Evolutionary conservation across 1,140 invertebrate species (phyloP), one percentile per base, ranked within the genome.

Genomic region (Papilio helenus): DNA sequence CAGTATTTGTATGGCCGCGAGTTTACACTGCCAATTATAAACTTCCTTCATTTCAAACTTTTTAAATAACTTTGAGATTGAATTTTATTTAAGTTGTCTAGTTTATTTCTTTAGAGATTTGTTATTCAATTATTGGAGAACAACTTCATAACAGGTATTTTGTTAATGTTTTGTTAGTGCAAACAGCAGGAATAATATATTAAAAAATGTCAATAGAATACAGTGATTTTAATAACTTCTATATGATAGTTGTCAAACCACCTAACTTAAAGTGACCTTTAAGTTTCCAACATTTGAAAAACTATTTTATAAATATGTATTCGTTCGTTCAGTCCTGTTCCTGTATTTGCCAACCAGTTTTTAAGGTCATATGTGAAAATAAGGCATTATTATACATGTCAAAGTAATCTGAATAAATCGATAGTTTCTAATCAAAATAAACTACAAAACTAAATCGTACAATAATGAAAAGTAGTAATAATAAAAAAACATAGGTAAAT

Each of bases 311-410:
- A 55, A 55, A 55, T 55, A 55, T 55, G 18, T 20, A 55, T 55
- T 20, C 18, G 18, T 18, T 49, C 46, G 18, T 55, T 55, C 18
- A 2, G 51, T 20, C 51, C n/a, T 55, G 51, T 55, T 55, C 51
- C 51, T 55, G 51, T 20, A 20, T 55, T 55, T 55, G 51, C 51
- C 3, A 55, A 55, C 51, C 55, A 16, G 49, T 58, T 49, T n/a
- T 34, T 58, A 76, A 76, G 73, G 73, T 76, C 73, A 49, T 51
- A 68, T 34, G 23, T 34, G 26, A 68, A 68, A 68, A 68, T 29
- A 3, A 68, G 26, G 26, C 26, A 18, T n/a, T 29, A 68, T 65
- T 65, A 23, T 26, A 29, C 20, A 26, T 68, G 61, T 68, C 26
- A 34, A 9, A 10, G 23, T 26, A 61, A 26, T 12, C n/a, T 55